Evolutionary conservation across 2,113 vertebrate genomes (phyloP), one percentile per base, ranked within the genome.

Genomic region (Zosterops borbonicus): DNA sequence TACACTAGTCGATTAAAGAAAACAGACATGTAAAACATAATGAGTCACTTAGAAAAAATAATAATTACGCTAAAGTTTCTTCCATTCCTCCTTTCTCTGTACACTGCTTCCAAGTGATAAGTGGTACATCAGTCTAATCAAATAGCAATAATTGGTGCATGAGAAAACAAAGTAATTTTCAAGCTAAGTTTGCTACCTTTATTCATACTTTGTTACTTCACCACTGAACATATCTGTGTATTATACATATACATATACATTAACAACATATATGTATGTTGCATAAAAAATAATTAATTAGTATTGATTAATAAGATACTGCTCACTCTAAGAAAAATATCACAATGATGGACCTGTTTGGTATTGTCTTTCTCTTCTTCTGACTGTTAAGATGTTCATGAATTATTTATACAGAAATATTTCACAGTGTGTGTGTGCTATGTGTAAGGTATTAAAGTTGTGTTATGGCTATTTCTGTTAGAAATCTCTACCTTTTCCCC

Each of bases 1-100:
- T 94, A 89, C 73, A 80, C 68, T n/a, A 86, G 75, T 83, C 93
- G 75, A 92, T 96, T 92, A 95, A 95, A 95, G 81, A 87, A 95
- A 95, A 80, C 56, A 90, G 80, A 83, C 89, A 64, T 91, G 60
- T 95, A 88, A 88, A 96, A 60, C 74, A 89, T 95, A 94, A 69
- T 53, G 87, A 59, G 46, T 46, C 73, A 39, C 63, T 79, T 37
- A 53, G 50, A 93, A 92, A 76, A 79, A 94, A 87, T 83, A 91
- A 93, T 95, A 93, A 97, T 92, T 95, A 52, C 74, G 80, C 52
- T 58, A 70, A 68, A 33, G 8, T 94, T 89, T 86, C 46, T 84
- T 92, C 35, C 24, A 13, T 84, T 89, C 70, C 47, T 67, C 24
- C 47, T 89, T 89, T 94, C 46, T 53, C 49, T 81, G 21, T 76